These are phyloP conservation scores for Calonectris borealis DNA, from an alignment of 2,113 vertebrate genomes.

Conservation along the genomic window DNA sequence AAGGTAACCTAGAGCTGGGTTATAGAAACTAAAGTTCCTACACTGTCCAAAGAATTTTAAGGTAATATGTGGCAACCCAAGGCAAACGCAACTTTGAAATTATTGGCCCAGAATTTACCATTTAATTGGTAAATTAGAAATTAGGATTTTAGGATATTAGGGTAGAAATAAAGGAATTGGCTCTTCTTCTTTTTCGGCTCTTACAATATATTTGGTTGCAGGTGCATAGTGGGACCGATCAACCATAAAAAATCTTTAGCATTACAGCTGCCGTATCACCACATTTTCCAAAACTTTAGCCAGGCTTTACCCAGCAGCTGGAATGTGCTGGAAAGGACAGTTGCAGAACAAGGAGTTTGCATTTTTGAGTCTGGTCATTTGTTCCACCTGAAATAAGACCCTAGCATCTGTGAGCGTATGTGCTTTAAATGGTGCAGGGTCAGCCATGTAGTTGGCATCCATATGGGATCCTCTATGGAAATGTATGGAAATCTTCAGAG, in stretches of 20 bases:
- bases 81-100: not conserved
- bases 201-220: not conserved
- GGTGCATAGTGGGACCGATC: not conserved
- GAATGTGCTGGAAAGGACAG: not conserved
- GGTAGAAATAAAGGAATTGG: not conserved
- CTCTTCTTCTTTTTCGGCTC: not conserved
- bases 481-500: not conserved
- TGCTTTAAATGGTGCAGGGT: not conserved
- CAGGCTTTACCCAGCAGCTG: not conserved
- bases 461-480: not conserved
- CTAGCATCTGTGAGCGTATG: not conserved
- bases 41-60: not conserved
- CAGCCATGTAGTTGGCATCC: not conserved
- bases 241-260: not conserved
- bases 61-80: not conserved
- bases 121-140: not conserved
- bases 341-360: not conserved
- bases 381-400: not conserved
- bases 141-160: not conserved
- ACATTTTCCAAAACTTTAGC: not conserved
- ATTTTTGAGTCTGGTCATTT: not conserved
- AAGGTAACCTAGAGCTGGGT: not conserved
- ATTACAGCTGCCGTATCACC: not conserved
- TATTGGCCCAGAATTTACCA: not conserved
- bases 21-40: not conserved